These are phyloP conservation scores for Netelia fuscicornis DNA, from an alignment of 2,888 invertebrate species.

Conservation along the genomic window DNA sequence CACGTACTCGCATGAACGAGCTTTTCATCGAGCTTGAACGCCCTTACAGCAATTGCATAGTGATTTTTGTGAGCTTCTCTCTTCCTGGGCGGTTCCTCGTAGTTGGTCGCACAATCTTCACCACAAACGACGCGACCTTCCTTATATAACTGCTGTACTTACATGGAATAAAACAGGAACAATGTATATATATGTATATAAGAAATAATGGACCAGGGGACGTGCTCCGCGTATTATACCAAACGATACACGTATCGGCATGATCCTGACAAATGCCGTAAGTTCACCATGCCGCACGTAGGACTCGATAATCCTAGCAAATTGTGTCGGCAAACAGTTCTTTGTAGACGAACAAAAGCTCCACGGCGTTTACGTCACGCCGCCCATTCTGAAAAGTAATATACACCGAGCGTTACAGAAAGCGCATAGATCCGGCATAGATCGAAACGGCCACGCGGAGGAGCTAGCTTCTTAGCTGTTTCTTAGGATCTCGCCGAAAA, in stretches of 20 bases:
- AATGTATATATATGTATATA: slow-evolving; percentile 23
- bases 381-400: slow-evolving; percentile 84
- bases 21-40: slow-evolving; percentile 50
- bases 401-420: slow-evolving; percentile 81
- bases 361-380: slow-evolving; percentile 82
- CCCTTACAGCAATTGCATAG: slow-evolving; percentile 37
- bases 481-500: slow-evolving; percentile 19
- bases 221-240: slow-evolving; percentile 16
- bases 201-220: slow-evolving; percentile 19
- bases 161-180: slow-evolving; percentile 6
- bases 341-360: slow-evolving; percentile 79
- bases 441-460: slow-evolving; percentile 5
- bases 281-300: background rate
- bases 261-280: slow-evolving; percentile 31
- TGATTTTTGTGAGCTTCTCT: slow-evolving; percentile 30
- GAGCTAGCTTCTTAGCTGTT: slow-evolving; percentile 57
- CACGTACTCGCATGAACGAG: slow-evolving; percentile 35
- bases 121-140: slow-evolving; percentile 58
- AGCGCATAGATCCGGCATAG: slow-evolving; percentile 2
- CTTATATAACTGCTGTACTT: slow-evolving; percentile 36
- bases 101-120: slow-evolving; percentile 53
- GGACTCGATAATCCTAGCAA: slow-evolving; percentile 78
- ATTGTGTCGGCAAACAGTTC: slow-evolving; percentile 83
- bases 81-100: slow-evolving; percentile 24
- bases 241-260: slow-evolving; percentile 1